Base-by-base conservation (phyloP, 2,113 vertebrate species). In the Seriola rivoliana region DNA sequence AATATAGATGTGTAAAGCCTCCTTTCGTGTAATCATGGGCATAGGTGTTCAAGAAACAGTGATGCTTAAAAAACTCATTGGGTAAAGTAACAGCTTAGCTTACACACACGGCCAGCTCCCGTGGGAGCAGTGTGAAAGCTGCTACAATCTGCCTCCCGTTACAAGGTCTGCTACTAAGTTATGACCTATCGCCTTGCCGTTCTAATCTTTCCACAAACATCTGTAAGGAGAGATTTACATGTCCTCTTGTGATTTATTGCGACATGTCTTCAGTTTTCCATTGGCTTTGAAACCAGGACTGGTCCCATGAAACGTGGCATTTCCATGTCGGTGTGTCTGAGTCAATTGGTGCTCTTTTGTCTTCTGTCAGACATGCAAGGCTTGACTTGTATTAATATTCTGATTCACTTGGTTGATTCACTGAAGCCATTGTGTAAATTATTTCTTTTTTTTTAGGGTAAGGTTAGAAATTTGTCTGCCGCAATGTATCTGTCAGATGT, bases 11-110 rank as follows among this genome's bases (percentile, higher is more conserved):
- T 86, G 91, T 93, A 95, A 95, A 96, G 87, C 77, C 82, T 94
- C 81, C 81, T 79, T 85, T 76, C 48, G 90, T 95, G 93, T 92
- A 89, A 94, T 93, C 93, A 87, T 88, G 88, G 91, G 91, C 83
- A 88, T 60, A 90, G 87, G 88, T 87, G 25, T 54, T 91, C 40
- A 94, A 93, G 93, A 96, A 96, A 95, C 91, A 75, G 95, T 94
- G 92, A 96, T 95, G 95, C 95, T 96, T 97, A 94, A 95, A 96
- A 96, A 94, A 89, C 89, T 97, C 95, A 96, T 94, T 95, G 95
- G 94, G 89, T 89, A 83, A 75, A 90, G 96, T 97, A 97, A 97
- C 95, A 95, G 95, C 93, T 96, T 95, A 93, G 94, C 87, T 94
- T 93, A 84, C 91, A 88, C 94, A 95, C 93, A 93, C 96, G 93